Evolutionary conservation across 2,113 vertebrate genomes (phyloP).

Genomic region (Megaceryle torquata): DNA sequence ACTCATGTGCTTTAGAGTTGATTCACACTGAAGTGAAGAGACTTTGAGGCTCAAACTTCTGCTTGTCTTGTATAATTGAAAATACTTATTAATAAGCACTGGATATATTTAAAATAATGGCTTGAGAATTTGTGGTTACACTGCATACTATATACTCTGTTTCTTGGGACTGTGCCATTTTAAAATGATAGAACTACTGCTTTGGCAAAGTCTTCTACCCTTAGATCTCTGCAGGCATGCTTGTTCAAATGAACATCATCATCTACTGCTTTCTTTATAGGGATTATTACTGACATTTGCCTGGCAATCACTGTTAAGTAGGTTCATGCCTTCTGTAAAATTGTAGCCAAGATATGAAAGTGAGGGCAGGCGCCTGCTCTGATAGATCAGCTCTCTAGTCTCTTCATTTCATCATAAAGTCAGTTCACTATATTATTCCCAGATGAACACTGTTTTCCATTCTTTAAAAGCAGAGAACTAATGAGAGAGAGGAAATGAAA

Average conservation of each 20-base stretch:
- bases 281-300: not conserved
- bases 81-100: not conserved
- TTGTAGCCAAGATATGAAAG: not conserved
- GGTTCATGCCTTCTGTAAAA: slow-evolving; percentile 24
- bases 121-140: not conserved
- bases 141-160: not conserved
- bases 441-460: not conserved
- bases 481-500: not conserved
- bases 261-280: not conserved
- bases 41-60: not conserved
- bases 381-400: not conserved
- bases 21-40: not conserved
- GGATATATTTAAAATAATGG: not conserved
- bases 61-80: not conserved
- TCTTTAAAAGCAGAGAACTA: slow-evolving; percentile 1
- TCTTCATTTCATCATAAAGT: not conserved
- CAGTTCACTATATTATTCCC: not conserved
- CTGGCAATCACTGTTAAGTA: not conserved
- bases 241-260: not conserved
- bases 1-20: not conserved
- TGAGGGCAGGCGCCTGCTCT: not conserved
- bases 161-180: not conserved
- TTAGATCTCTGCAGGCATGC: not conserved
- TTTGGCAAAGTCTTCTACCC: not conserved
- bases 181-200: not conserved